phyloP scores from a whole-genome alignment of 2,113 vertebrate species.

The Poeciliopsis prolifica region DNA sequence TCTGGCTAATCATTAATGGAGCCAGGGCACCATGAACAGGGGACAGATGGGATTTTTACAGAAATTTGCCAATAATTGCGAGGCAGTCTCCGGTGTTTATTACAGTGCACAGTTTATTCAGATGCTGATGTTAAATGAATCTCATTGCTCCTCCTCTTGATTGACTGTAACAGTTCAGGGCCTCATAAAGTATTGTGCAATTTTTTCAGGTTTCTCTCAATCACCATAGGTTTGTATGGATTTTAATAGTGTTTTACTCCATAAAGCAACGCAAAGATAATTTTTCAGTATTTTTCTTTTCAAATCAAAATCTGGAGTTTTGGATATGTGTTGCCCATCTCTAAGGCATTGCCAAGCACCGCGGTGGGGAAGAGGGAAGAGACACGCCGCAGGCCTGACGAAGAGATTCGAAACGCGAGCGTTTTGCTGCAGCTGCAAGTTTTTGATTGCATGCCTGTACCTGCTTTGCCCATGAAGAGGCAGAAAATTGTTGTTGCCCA shows the following conservation, averaged over 20 bases:
- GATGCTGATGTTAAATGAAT: neutral
- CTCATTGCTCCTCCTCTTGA: neutral
- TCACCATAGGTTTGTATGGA: neutral
- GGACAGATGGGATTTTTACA: constrained; percentile 16
- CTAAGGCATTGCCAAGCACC: constrained; percentile 24
- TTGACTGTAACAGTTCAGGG: neutral
- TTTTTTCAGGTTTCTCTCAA: neutral
- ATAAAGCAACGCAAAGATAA: neutral
- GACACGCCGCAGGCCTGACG: constrained; percentile 30
- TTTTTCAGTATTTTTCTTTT: neutral
- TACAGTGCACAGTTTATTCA: neutral
- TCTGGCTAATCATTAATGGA: constrained; percentile 65
- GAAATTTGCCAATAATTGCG: neutral
- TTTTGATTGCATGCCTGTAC: neutral
- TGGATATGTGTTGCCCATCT: neutral
- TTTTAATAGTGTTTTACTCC: neutral
- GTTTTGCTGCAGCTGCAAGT: neutral
- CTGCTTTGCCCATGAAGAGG: neutral
- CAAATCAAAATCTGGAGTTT: neutral
- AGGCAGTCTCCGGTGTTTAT: neutral
- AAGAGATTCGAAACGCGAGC: constrained; percentile 28
- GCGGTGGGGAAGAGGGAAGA: neutral
- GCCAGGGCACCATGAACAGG: constrained; percentile 23
- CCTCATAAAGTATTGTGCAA: neutral
- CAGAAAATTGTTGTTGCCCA: neutral